phyloP scores from a whole-genome alignment of 2,888 invertebrate genomes.

The Malacosoma neustria region DNA sequence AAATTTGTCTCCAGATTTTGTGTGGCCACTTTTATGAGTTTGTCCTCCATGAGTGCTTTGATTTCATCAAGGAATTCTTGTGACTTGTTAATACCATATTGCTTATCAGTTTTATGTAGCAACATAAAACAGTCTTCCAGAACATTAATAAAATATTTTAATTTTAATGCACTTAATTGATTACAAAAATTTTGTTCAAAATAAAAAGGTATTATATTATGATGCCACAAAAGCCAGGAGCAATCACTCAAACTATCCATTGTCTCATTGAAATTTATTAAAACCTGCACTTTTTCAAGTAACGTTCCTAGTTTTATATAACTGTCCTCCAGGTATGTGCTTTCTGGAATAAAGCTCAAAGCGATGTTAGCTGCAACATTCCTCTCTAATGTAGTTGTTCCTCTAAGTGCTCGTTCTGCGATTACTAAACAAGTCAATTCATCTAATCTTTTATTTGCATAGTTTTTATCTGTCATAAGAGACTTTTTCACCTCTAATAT shows the following conservation, averaged over 20 bases:
- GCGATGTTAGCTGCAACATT: slow-evolving; percentile 79
- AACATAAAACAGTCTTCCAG: slow-evolving; percentile 55
- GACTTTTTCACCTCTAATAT: slow-evolving; percentile 81
- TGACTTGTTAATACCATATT: slow-evolving; percentile 33
- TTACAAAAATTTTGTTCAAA: slow-evolving; percentile 81
- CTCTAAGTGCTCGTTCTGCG: slow-evolving; percentile 80
- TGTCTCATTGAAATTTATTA: slow-evolving; percentile 75
- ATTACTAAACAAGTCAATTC: slow-evolving; percentile 84
- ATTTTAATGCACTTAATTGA: slow-evolving; percentile 78
- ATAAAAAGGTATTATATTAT: slow-evolving; percentile 83
- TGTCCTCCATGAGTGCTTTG: slow-evolving; percentile 63
- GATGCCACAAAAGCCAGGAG: slow-evolving; percentile 88
- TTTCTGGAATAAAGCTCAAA: slow-evolving; percentile 78
- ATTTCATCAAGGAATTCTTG: slow-evolving; percentile 44
- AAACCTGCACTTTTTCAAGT: slow-evolving; percentile 77
- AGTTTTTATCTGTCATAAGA: slow-evolving; percentile 76
- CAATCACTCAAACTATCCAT: slow-evolving; percentile 80
- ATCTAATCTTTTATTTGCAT: slow-evolving; percentile 79
- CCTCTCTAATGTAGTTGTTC: slow-evolving; percentile 77
- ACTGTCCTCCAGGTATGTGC: slow-evolving; percentile 77
- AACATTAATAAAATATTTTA: slow-evolving; percentile 64
- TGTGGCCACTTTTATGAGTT: slow-evolving; percentile 82
- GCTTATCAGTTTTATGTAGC: slow-evolving; percentile 45
- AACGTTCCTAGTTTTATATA: slow-evolving; percentile 75
- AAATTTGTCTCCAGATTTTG: slow-evolving; percentile 94